Evolutionary conservation across 2,888 invertebrate genomes (phyloP).

Genomic region (Isoperla grammatica): DNA sequence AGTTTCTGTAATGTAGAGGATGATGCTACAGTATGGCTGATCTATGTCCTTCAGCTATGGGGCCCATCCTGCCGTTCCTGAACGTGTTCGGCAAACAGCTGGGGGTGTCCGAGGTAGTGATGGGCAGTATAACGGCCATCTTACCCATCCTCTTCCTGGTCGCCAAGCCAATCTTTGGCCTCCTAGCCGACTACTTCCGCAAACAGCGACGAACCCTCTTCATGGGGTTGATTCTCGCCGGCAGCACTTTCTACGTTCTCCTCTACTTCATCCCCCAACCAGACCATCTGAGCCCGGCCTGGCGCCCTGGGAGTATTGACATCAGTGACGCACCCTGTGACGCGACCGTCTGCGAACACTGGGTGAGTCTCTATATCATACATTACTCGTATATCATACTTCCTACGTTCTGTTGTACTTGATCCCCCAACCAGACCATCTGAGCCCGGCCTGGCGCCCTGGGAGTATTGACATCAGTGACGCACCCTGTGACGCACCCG

Average conservation of each 20-base stretch:
- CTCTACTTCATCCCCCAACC: constrained; percentile 59
- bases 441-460: no score
- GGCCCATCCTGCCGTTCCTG: constrained; percentile 72
- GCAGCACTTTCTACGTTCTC: constrained; percentile 62
- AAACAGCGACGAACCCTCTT: constrained; percentile 64
- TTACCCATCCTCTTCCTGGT: constrained; percentile 70
- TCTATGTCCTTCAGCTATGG: constrained; percentile 60
- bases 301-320: background rate
- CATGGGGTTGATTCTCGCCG: constrained; percentile 56
- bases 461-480: no score
- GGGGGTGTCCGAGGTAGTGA: constrained; percentile 66
- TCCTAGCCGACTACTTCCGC: constrained; percentile 54
- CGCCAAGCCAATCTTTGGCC: constrained; percentile 71
- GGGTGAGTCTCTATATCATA: no score
- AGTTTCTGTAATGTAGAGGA: no score
- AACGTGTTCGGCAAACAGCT: constrained; percentile 72
- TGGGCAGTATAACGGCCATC: constrained; percentile 70
- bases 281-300: background rate
- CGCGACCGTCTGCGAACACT: background rate
- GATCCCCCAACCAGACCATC: no score
- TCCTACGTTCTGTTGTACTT: no score
- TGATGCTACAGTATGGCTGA: no score
- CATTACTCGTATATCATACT: no score
- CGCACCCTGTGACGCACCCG: no score
- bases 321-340: background rate